Percentiles rank a stretch among this genome's conserved stretches.
Conservation (phyloP, 2,888 invertebrate genomes). For the Cosmia trapezina region DNA sequence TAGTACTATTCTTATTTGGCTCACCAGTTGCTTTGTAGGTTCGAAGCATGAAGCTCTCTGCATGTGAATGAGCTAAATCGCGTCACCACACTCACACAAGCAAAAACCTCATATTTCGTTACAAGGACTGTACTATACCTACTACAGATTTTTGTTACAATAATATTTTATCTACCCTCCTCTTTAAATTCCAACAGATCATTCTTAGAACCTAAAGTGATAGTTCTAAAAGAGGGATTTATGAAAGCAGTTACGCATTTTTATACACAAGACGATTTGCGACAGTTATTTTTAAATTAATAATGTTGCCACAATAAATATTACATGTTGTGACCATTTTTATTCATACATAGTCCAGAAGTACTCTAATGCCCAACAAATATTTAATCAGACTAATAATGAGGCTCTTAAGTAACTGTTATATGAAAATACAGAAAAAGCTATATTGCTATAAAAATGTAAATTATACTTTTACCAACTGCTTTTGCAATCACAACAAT, state of each 20-base stretch:
- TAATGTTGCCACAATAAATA: constrained; percentile 15
- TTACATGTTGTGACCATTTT: background rate
- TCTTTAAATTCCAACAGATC: background rate
- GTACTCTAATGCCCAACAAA: constrained; percentile 15
- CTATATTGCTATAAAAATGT: background rate
- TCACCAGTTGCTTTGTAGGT: background rate
- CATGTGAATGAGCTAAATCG: background rate
- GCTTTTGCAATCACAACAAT: background rate
- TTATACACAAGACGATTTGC: constrained; percentile 12
- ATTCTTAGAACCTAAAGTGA: background rate
- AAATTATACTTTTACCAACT: background rate
- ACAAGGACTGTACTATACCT: background rate
- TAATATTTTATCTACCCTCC: background rate
- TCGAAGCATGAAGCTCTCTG: background rate
- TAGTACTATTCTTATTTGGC: no score
- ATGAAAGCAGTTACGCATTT: constrained; percentile 27
- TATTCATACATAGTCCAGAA: constrained; percentile 9
- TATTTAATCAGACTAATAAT: constrained; percentile 4
- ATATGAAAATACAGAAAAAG: constrained; percentile 34
- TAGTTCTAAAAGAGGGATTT: constrained; percentile 6
- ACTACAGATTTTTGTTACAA: constrained; percentile 20
- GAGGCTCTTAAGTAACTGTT: constrained; percentile 2
- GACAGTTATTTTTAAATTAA: constrained; percentile 6
- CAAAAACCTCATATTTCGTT: background rate
- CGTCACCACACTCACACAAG: background rate